Evolutionary conservation across 37 sponge, comb jelly and placozoan genomes (phyloP).

Genomic region (Lycopodina hypogea): DNA sequence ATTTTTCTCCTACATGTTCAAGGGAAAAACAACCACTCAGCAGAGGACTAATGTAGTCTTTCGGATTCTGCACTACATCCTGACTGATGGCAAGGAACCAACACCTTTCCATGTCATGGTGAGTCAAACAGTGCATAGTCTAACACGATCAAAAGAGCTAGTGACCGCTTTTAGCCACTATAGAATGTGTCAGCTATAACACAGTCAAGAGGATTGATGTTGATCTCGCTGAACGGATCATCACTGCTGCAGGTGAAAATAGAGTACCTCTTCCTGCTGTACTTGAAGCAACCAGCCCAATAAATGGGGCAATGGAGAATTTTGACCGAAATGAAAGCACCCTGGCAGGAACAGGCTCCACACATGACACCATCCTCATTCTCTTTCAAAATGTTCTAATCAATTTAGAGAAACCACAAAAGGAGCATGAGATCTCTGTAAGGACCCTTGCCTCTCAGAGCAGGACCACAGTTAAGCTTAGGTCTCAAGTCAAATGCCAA

Average conservation of each 20-base stretch:
- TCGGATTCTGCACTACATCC: too few species aligned
- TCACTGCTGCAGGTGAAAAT: slow-evolving; percentile 1
- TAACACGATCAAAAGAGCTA: slow-evolving; percentile 6
- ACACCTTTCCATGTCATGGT: too few species aligned
- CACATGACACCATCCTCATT: not conserved
- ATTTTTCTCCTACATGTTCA: not conserved
- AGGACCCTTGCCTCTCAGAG: not conserved
- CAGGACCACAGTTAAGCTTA: not conserved
- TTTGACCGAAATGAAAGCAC: slow-evolving; percentile 7
- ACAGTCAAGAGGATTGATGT: slow-evolving; percentile 9
- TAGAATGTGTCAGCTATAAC: not conserved
- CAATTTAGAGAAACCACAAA: not conserved
- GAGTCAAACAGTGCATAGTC: too few species aligned
- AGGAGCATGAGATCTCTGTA: not conserved
- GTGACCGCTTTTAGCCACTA: not conserved
- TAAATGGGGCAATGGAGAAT: too few species aligned
- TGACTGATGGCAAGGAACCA: too few species aligned
- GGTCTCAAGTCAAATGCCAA: slow-evolving; percentile 1
- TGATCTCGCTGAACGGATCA: slow-evolving; percentile 4
- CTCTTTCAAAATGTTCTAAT: not conserved
- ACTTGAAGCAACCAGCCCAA: too few species aligned
- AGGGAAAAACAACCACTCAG: too few species aligned
- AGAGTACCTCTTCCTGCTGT: slow-evolving; percentile 17
- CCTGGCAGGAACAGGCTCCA: slow-evolving; percentile 5
- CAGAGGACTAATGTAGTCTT: too few species aligned